Percentiles rank a stretch among this genome's conserved stretches.
Conservation (phyloP, 2,797 vertebrate species). For the Silurus lanzhouensis region DNA sequence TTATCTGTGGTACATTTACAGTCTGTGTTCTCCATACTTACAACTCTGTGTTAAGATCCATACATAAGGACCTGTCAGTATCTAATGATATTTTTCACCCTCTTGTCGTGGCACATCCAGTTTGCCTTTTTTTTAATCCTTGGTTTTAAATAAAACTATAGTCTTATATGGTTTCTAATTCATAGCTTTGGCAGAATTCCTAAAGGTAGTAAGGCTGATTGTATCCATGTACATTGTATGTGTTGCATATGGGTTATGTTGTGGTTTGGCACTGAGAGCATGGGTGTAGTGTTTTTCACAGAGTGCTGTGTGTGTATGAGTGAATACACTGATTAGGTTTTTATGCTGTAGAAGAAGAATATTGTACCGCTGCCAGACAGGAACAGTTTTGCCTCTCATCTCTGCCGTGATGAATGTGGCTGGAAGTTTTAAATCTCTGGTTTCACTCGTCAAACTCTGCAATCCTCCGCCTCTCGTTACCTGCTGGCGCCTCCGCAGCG, state of each 20-base stretch:
- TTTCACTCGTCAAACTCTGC: constrained; percentile 86
- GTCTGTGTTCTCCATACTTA: not conserved
- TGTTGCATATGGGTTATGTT: constrained; percentile 20
- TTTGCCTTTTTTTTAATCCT: not conserved
- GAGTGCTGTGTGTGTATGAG: constrained; percentile 7
- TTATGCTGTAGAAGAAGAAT: constrained; percentile 8
- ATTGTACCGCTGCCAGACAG: constrained; percentile 34
- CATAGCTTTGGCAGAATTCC: not conserved
- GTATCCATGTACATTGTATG: not conserved
- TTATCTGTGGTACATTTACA: constrained; percentile 30
- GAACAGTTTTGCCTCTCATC: constrained; percentile 27
- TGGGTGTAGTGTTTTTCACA: not conserved
- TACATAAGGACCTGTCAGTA: not conserved
- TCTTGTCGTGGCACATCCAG: not conserved
- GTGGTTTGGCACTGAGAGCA: not conserved
- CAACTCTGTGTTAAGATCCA: not conserved
- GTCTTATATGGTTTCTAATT: not conserved
- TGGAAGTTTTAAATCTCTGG: constrained; percentile 81
- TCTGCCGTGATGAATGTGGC: constrained; percentile 60
- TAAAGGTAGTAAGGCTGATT: not conserved
- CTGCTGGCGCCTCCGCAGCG: constrained; percentile 86
- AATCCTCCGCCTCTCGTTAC: constrained; percentile 81
- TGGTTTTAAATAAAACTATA: not conserved
- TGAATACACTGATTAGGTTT: constrained; percentile 24
- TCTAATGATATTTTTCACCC: not conserved